Evolutionary conservation across 2,888 invertebrate genomes (phyloP).

Genomic region (Didymodactylos carnosus): DNA sequence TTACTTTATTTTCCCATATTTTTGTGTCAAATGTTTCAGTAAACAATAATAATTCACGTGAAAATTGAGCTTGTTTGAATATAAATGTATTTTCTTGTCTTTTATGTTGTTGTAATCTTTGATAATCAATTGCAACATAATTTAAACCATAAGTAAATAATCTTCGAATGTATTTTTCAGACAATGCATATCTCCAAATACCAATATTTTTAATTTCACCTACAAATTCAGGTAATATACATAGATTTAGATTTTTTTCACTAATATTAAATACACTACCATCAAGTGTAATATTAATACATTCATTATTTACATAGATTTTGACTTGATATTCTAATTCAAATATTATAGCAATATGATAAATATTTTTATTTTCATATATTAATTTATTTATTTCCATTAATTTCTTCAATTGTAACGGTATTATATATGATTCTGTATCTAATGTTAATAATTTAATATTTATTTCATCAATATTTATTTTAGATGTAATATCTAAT

Average conservation of each 20-base stretch:
- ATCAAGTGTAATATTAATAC: not conserved
- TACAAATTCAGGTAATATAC: not conserved
- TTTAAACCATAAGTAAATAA: not conserved
- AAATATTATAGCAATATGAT: not conserved
- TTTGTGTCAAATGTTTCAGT: not conserved
- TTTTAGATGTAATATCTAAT: not conserved
- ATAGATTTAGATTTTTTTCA: not conserved
- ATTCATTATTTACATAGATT: not conserved
- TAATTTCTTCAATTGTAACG: not conserved
- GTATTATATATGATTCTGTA: not conserved
- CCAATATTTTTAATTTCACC: not conserved
- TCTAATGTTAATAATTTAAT: not conserved
- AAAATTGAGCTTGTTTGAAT: not conserved
- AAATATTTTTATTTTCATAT: not conserved
- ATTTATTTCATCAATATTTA: not conserved
- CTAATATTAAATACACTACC: not conserved
- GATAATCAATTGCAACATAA: not conserved
- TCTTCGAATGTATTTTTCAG: not conserved
- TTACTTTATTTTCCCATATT: not conserved
- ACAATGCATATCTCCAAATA: not conserved
- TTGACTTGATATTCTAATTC: not conserved
- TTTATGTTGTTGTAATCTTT: not conserved
- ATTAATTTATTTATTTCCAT: no score
- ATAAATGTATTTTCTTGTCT: not conserved
- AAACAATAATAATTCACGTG: not conserved